Base-by-base conservation (phyloP, 1,140 invertebrate genomes). In the Ceratosolen fusciceps region DNA sequence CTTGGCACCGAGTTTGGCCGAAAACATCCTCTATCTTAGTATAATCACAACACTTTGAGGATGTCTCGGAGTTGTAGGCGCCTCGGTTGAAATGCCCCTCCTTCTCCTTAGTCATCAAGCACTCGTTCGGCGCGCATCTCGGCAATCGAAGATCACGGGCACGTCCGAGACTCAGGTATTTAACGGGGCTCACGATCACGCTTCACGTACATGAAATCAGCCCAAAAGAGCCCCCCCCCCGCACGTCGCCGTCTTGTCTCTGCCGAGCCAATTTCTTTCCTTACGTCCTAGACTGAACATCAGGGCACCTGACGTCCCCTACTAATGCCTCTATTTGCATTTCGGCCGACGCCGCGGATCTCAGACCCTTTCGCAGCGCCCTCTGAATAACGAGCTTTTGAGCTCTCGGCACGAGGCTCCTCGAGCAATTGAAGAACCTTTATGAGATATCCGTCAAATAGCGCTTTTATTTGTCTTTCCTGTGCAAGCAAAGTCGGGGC, bases 21-120 rank as follows among this genome's bases (percentile, higher is more conserved):
- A 14, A 39, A 43, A 29, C 39, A 21, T 49, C 39, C 37, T 29
- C 8, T 29, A 12, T 4, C 29, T 34, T 29, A n/a, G 12, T 34
- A 34, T 54, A 56, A 73, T 56, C 31, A 73, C 24, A 37, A 73
- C 52, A 73, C 39, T 65, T 75, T 62, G 43, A 75, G 60, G 73
- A 26, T 43, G 58, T 7, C 43, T 56, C 2, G 0, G 67, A 47
- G 39, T 47, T 34, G 43, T 37, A 29, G 43, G 47, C 26, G 39
- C 47, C 29, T 47, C 21, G 43, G 73, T 39, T n/a, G 31, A 75
- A 74, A 75, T 19, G 58, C 16, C 29, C 58, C 8, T 29, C 71
- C n/a, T n/a, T n/a, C n/a, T n/a, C n/a, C n/a, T n/a, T n/a, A n/a
- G n/a, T n/a, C n/a, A n/a, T n/a, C n/a, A n/a, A n/a, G n/a, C n/a